A percentile compares a stretch with the other conserved stretches of the same genome.
phyloP scores from a whole-genome alignment of 2,797 vertebrate species.

The Odontamblyopus lacepedii region DNA sequence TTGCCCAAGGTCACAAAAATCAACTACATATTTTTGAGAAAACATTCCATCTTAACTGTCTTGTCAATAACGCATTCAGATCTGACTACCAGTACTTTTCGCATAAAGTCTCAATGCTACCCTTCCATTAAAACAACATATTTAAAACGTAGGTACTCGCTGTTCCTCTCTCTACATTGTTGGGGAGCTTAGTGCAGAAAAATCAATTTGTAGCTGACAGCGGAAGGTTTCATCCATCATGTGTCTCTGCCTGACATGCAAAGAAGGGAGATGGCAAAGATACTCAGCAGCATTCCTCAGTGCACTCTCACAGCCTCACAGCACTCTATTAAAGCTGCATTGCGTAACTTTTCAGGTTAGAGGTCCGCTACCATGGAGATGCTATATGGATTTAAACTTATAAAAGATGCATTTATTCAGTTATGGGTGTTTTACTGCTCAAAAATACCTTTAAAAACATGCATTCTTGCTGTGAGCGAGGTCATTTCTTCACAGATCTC shows the following conservation, averaged over 20 bases:
- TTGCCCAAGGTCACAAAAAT: not conserved
- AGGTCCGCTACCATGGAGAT: no score
- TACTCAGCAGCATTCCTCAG: conserved; percentile 6
- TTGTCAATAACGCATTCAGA: not conserved
- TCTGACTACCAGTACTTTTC: not conserved
- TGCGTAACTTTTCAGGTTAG: no score
- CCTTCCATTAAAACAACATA: not conserved
- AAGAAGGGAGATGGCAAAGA: conserved; percentile 11
- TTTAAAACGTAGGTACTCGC: not conserved
- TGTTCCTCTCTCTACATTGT: not conserved
- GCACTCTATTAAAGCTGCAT: not conserved
- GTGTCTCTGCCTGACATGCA: conserved; percentile 25
- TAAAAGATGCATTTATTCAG: no score
- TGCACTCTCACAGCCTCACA: not conserved
- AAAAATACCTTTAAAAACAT: no score
- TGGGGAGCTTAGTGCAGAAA: not conserved
- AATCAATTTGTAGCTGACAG: conserved; percentile 54
- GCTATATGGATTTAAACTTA: no score
- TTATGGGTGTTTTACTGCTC: no score
- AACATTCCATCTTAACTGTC: not conserved
- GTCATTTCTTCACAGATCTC: no score
- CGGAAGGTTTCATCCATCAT: conserved; percentile 62
- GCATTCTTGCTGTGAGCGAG: no score
- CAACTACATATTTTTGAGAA: no score
- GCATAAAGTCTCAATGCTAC: not conserved